A percentile compares a stretch with the other conserved stretches of the same genome.
Conservation (phyloP, 2,113 vertebrate genomes). For the Calidris pugnax region DNA sequence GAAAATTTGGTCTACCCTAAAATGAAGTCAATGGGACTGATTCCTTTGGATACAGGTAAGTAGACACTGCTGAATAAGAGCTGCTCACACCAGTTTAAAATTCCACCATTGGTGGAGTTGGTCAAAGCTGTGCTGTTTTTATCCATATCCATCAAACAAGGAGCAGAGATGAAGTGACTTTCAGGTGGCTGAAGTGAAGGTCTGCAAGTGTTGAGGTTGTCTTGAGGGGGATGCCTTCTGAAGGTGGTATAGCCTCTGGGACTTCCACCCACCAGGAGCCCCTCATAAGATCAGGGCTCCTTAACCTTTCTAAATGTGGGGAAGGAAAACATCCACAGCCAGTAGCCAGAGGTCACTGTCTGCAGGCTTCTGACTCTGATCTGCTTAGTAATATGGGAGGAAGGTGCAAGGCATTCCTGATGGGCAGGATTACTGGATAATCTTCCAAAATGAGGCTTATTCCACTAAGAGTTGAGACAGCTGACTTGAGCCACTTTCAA, state of each 20-base stretch:
- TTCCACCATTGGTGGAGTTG: background rate
- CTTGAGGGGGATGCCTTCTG: background rate
- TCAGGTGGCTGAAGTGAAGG: background rate
- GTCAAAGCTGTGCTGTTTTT: background rate
- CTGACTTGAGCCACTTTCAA: background rate
- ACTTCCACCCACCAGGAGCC: background rate
- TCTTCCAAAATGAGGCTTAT: slow-evolving; percentile 34
- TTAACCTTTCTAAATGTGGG: background rate
- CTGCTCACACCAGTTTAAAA: background rate
- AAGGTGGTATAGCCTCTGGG: background rate
- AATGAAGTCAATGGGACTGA: background rate
- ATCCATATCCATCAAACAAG: background rate
- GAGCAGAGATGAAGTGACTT: background rate
- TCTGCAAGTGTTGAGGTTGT: background rate
- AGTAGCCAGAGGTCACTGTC: background rate
- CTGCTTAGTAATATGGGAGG: background rate
- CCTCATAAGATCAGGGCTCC: background rate
- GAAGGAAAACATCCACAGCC: background rate
- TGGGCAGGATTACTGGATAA: slow-evolving; percentile 1
- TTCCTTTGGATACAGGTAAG: background rate
- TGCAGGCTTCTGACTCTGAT: background rate
- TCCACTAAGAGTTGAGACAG: background rate
- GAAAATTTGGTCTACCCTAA: background rate
- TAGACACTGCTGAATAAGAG: background rate
- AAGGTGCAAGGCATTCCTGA: background rate